These are phyloP conservation scores for Drosophila murphyi DNA, from an alignment of 1,140 invertebrate genomes.

Conservation along the genomic window DNA sequence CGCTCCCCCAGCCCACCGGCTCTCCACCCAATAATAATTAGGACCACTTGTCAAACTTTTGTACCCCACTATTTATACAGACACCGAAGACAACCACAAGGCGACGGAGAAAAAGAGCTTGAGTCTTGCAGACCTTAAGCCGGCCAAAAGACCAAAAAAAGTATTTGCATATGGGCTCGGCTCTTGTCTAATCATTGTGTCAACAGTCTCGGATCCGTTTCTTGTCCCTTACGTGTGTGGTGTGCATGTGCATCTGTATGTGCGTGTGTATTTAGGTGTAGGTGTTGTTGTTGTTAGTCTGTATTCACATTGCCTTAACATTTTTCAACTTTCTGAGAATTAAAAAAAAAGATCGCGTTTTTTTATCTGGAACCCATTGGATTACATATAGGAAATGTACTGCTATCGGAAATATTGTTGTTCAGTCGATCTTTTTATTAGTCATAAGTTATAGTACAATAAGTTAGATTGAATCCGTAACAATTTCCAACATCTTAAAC, in stretches of 20 bases:
- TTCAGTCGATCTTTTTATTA: not conserved
- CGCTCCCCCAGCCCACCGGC: not conserved
- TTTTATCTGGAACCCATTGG: conserved; percentile 26
- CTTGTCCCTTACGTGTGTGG: conserved; percentile 1
- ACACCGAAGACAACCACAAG: conserved; percentile 3
- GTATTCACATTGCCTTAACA: conserved; percentile 26
- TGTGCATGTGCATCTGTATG: not conserved
- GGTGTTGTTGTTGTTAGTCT: conserved; percentile 31
- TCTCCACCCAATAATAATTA: conserved; percentile 44
- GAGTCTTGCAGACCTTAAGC: conserved; percentile 32
- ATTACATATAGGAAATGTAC: conserved; percentile 11
- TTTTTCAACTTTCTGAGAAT: conserved; percentile 37
- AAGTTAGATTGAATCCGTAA: too few relatives aligned
- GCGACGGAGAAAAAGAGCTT: not conserved
- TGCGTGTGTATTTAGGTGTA: conserved; percentile 58
- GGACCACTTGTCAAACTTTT: conserved; percentile 48
- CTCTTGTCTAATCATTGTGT: conserved; percentile 73
- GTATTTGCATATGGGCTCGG: conserved; percentile 65
- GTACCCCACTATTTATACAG: conserved; percentile 16
- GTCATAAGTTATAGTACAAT: too few relatives aligned
- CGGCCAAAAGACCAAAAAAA: conserved; percentile 31
- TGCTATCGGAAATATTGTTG: conserved; percentile 3
- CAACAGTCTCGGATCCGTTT: conserved; percentile 41
- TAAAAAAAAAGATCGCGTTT: conserved; percentile 17
- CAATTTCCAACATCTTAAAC: too few relatives aligned